Evolutionary conservation across 2,113 vertebrate genomes (phyloP), one percentile per base, ranked within the genome.

Genomic region (Blennius ocellaris): DNA sequence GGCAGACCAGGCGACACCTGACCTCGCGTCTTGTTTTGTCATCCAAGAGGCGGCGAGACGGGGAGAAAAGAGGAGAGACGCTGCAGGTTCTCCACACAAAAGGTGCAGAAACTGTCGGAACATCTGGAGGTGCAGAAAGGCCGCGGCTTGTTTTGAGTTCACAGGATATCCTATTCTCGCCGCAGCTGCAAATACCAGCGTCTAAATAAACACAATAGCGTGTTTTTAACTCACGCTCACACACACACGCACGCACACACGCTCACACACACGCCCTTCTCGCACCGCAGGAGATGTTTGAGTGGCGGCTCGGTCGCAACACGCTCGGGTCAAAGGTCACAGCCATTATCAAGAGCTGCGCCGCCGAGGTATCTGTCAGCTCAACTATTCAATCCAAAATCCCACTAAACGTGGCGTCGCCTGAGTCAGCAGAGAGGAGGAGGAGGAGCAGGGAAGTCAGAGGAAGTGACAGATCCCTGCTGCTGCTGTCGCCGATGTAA

Each of bases 91-190:
- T 58, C 68, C 61, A 38, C 11, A 41, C 69, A 66, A 74, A 74
- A 54, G 67, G 44, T 7, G 10, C 67, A 67, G 77, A 76, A 84
- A 15, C 15, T 15, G 43, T 75, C 62, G 66, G 66, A 73, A 70
- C 78, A 72, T 78, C 64, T 81, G 82, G 66, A 58, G 80, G 63
- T 66, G 67, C 51, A 74, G 44, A 73, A 81, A 78, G 87, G 89
- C 68, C 61, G 74, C 60, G 47, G 41, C 69, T 90, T 94, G 91
- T 92, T 94, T 92, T 91, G 89, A 85, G 76, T 91, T 81, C 55
- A 69, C 54, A 45, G 80, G 93, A 93, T 44, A 94, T 80, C 80
- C 87, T 82, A 94, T 93, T 73, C 91, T 78, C 79, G 16, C 73
- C 55, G 76, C 94, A 94, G 93, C 90, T 94, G 94, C 89, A 84